These are phyloP conservation scores for Cossypha polioptera DNA, from an alignment of 2,797 vertebrate genomes.

Conservation along the genomic window DNA sequence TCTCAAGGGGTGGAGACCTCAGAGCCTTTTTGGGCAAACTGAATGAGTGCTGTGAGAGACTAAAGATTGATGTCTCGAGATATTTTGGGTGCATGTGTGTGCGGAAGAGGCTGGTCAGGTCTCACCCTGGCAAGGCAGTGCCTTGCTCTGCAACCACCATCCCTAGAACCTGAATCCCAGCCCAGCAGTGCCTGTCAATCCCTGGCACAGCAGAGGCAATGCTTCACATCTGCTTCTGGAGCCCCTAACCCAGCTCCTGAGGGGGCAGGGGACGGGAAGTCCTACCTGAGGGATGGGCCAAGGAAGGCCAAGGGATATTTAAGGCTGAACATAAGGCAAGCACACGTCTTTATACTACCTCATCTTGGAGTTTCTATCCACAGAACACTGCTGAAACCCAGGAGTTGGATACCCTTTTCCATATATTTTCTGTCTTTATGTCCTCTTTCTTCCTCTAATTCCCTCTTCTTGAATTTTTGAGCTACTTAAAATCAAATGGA, in stretches of 20 bases:
- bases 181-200: not conserved
- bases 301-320: not conserved
- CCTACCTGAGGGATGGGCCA: no score
- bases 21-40: not conserved
- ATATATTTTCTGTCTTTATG: not conserved
- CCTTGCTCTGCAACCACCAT: no score
- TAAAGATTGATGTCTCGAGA: not conserved
- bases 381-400: not conserved
- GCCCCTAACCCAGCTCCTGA: not conserved
- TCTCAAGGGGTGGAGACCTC: not conserved
- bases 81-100: not conserved
- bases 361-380: not conserved
- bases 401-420: not conserved
- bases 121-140: no score
- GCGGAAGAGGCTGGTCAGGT: not conserved
- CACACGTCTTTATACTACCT: rapidly evolving
- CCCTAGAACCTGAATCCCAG: not conserved
- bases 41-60: not conserved
- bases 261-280: not conserved
- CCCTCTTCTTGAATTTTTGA: not conserved
- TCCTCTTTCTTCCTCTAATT: not conserved
- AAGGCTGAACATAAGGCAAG: not conserved
- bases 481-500: not conserved
- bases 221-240: not conserved
- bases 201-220: not conserved